Evolutionary conservation across 2,797 vertebrate species (phyloP).

Genomic region (Girardinus metallicus): DNA sequence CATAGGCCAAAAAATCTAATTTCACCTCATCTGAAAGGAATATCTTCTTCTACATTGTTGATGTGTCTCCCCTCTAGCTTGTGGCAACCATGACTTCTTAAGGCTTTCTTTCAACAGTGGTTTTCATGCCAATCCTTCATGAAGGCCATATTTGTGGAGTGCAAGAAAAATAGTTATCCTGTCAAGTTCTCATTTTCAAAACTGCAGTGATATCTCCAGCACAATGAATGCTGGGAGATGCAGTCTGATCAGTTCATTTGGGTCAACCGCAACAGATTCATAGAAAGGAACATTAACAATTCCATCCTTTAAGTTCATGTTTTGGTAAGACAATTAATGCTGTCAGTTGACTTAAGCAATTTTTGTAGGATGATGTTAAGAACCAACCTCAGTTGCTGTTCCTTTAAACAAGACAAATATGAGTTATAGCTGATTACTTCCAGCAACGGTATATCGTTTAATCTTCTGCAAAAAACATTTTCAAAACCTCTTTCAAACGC

Average conservation of each 20-base stretch:
- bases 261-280: background rate
- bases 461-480: constrained; percentile 7
- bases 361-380: background rate
- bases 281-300: no score
- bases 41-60: background rate
- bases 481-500: background rate
- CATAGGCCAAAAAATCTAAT: background rate
- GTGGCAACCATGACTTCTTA: background rate
- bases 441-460: background rate
- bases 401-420: background rate
- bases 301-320: background rate
- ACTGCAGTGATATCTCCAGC: no score
- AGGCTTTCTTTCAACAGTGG: background rate
- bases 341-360: background rate
- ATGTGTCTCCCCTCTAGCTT: background rate
- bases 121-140: background rate
- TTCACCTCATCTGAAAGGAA: background rate
- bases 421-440: background rate
- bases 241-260: no score
- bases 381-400: background rate
- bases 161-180: background rate
- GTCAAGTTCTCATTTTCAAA: background rate
- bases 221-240: no score
- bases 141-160: background rate
- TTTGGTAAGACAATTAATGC: background rate